phyloP scores from a whole-genome alignment of 1,140 invertebrate genomes.

The Bombus impatiens region DNA sequence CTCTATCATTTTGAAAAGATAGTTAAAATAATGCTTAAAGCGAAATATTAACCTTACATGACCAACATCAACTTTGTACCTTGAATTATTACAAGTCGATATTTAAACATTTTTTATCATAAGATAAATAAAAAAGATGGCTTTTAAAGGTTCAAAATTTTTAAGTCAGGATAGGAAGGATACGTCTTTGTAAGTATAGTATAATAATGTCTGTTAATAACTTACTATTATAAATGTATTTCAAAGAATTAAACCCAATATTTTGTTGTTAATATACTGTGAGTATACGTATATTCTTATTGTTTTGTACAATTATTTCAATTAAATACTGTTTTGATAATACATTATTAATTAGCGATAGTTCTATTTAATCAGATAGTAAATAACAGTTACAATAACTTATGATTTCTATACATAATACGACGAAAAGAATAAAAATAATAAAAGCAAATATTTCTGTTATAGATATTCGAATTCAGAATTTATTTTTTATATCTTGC shows the following conservation, averaged over 20 bases:
- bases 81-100: neutral
- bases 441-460: neutral
- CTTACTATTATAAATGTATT: neutral
- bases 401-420: neutral
- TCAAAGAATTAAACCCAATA: neutral
- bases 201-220: neutral
- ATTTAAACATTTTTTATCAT: neutral
- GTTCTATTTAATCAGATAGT: neutral
- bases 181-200: no score
- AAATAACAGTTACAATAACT: neutral
- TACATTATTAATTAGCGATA: no score
- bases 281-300: neutral
- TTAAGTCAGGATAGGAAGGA: neutral
- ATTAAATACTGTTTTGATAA: neutral
- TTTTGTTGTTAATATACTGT: neutral
- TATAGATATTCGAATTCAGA: neutral
- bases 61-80: no score
- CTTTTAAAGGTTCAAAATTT: neutral
- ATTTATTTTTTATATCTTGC: no score
- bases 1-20: neutral
- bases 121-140: no score
- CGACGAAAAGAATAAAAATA: neutral
- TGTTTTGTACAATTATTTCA: neutral
- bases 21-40: neutral
- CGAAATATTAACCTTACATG: neutral